A percentile compares a stretch with the other conserved stretches of the same genome.
Evolutionary conservation across 2,113 vertebrate genomes (phyloP).

Genomic region (Copsychus sechellarum): DNA sequence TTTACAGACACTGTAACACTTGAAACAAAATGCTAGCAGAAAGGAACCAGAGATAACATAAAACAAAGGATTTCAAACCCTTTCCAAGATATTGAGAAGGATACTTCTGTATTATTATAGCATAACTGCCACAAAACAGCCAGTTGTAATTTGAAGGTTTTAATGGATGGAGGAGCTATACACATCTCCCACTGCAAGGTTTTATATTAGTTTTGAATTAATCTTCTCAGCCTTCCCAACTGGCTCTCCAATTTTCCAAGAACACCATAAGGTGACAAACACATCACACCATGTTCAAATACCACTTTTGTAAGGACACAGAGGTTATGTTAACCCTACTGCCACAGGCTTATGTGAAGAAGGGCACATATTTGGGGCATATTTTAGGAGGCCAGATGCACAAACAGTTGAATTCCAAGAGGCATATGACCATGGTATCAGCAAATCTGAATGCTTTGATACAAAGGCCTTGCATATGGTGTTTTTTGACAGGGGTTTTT

Average conservation of each 20-base stretch:
- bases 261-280: neutral
- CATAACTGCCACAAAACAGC: neutral
- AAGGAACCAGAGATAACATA: neutral
- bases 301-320: neutral
- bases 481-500: rapidly evolving
- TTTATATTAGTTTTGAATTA: neutral
- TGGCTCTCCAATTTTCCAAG: neutral
- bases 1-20: neutral
- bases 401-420: neutral
- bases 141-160: neutral
- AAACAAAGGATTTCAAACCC: neutral
- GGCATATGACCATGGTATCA: neutral
- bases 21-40: neutral
- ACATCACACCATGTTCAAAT: neutral
- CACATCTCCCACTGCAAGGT: neutral
- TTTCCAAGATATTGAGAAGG: neutral
- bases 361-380: neutral
- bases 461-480: neutral
- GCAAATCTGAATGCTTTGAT: neutral
- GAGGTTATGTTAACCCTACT: neutral
- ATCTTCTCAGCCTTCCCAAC: neutral
- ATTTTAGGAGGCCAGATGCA: neutral
- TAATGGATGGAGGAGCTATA: neutral
- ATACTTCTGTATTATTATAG: neutral
- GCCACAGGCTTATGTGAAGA: neutral